Percentiles rank a stretch among this genome's conserved stretches.
These are phyloP conservation scores for Carcina quercana DNA, from an alignment of 2,888 invertebrate species.

Conservation along the genomic window DNA sequence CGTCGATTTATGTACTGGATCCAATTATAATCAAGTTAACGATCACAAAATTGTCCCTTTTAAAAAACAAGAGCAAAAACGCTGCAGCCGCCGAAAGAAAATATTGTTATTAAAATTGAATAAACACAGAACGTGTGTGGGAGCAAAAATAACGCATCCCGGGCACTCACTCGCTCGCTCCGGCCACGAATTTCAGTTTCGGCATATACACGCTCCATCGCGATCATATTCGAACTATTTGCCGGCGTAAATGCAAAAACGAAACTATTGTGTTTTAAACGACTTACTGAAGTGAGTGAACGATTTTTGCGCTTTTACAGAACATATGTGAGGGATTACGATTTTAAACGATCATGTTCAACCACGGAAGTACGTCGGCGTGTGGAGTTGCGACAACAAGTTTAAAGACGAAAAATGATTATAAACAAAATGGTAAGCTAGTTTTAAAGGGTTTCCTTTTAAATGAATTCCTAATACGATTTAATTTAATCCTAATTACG, in stretches of 20 bases:
- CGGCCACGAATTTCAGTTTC: slow-evolving; percentile 26
- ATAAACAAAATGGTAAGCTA: background rate
- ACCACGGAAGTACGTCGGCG: too few species aligned
- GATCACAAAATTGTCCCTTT: background rate
- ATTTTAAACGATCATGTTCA: slow-evolving; percentile 35
- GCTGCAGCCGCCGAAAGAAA: slow-evolving; percentile 23
- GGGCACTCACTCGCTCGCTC: too few species aligned
- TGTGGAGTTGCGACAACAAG: slow-evolving; percentile 32
- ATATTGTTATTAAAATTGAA: slow-evolving; percentile 55
- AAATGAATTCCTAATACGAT: too few species aligned
- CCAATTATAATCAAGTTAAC: too few species aligned
- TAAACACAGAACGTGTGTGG: slow-evolving; percentile 43
- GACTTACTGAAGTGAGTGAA: slow-evolving; percentile 10
- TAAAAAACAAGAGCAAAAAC: background rate
- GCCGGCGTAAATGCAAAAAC: slow-evolving; percentile 24
- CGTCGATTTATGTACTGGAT: too few species aligned
- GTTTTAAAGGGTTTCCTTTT: background rate
- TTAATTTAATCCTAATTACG: too few species aligned
- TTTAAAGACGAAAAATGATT: slow-evolving; percentile 25
- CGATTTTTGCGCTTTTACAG: slow-evolving; percentile 5
- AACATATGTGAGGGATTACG: background rate
- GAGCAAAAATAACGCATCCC: slow-evolving; percentile 62
- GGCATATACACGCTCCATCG: slow-evolving; percentile 39
- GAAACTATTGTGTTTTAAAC: slow-evolving; percentile 20
- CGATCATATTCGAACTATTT: slow-evolving; percentile 42